phyloP scores from a whole-genome alignment of 2,113 vertebrate genomes.

The Alethe diademata region DNA sequence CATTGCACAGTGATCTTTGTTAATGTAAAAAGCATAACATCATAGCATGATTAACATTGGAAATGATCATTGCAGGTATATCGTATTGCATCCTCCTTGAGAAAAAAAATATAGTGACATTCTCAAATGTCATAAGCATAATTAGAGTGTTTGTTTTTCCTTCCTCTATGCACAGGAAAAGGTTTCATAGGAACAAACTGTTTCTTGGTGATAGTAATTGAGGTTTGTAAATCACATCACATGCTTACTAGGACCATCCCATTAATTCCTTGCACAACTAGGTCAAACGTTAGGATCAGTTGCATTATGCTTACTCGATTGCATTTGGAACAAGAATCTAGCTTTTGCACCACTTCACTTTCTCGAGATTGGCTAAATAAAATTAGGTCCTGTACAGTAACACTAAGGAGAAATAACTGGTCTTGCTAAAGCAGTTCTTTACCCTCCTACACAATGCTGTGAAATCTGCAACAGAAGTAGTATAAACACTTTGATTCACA shows the following conservation, averaged over 20 bases:
- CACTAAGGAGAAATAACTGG: neutral
- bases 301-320: neutral
- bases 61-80: neutral
- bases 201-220: neutral
- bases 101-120: neutral
- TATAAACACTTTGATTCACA: neutral
- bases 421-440: neutral
- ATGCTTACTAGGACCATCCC: neutral
- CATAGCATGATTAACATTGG: neutral
- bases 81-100: neutral
- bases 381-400: neutral
- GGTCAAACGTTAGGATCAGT: neutral
- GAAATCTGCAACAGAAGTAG: neutral
- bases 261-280: neutral
- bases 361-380: neutral
- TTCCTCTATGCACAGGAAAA: neutral
- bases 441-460: neutral
- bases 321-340: neutral
- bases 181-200: neutral
- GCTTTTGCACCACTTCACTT: neutral
- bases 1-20: neutral
- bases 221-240: neutral
- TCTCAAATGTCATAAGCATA: conserved; percentile 3
- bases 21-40: neutral
- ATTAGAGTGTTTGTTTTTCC: neutral